A percentile compares a stretch with the other conserved stretches of the same genome.
Evolutionary conservation across 1,140 invertebrate genomes (phyloP).

Genomic region (Gonioctena quinquepunctata): DNA sequence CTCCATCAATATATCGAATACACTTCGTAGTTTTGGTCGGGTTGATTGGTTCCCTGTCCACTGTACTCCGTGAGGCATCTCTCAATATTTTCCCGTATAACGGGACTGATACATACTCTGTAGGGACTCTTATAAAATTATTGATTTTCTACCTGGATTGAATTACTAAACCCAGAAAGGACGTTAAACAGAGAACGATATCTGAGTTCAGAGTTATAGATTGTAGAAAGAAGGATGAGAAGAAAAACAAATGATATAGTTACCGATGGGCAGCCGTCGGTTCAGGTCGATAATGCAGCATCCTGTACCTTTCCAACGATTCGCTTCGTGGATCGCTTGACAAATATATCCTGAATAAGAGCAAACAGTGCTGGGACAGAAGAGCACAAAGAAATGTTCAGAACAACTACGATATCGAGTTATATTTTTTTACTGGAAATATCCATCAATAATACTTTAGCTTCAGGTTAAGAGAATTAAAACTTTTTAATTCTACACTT

Average conservation of each 20-base stretch:
- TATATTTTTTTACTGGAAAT: conserved; percentile 45
- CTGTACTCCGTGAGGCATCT: too few relatives aligned
- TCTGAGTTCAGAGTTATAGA: neutral
- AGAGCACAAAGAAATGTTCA: conserved; percentile 13
- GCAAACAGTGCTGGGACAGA: conserved; percentile 28
- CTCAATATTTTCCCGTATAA: too few relatives aligned
- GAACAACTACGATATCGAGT: conserved; percentile 32
- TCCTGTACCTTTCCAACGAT: conserved; percentile 28
- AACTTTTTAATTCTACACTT: conserved; percentile 44
- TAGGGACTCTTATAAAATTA: too few relatives aligned
- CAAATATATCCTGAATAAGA: conserved; percentile 40
- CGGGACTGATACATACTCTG: too few relatives aligned
- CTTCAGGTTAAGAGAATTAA: conserved; percentile 48
- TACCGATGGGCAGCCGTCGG: conserved; percentile 27
- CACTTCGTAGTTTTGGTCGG: too few relatives aligned
- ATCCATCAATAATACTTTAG: conserved; percentile 50
- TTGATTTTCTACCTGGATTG: too few relatives aligned
- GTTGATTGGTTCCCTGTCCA: too few relatives aligned
- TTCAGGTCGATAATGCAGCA: conserved; percentile 39
- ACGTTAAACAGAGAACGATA: too few relatives aligned
- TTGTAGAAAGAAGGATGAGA: neutral
- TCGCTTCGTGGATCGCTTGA: conserved; percentile 32
- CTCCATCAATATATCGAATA: too few relatives aligned
- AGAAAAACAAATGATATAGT: conserved; percentile 40
- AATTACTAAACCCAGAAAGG: too few relatives aligned